Percentiles rank a stretch among this genome's conserved stretches.
Conservation (phyloP, 2,113 vertebrate species). For the Eublepharis macularius region DNA sequence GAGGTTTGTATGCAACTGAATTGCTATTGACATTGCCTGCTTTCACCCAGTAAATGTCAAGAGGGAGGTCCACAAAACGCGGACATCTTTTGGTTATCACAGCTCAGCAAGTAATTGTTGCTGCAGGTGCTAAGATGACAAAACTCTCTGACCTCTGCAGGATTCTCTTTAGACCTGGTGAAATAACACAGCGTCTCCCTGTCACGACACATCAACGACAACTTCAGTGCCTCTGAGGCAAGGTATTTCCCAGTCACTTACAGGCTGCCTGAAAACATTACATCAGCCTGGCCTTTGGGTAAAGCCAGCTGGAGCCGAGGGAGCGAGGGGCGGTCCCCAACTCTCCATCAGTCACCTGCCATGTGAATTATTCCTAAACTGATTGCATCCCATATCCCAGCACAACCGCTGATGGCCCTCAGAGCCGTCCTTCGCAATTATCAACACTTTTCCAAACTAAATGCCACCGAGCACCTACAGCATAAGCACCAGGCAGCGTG, state of each 20-base stretch:
- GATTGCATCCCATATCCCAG: not conserved
- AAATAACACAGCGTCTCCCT: not conserved
- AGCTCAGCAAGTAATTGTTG: not conserved
- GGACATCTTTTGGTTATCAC: not conserved
- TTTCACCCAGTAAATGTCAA: not conserved
- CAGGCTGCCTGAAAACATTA: slow-evolving; percentile 12
- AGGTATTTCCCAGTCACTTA: not conserved
- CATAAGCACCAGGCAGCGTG: not conserved
- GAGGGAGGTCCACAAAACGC: not conserved
- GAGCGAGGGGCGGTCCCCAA: not conserved
- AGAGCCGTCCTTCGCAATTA: not conserved
- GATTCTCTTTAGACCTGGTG: not conserved
- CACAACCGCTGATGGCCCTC: not conserved
- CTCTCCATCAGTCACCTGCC: not conserved
- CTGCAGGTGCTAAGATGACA: not conserved
- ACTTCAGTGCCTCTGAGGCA: not conserved
- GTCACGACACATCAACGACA: not conserved
- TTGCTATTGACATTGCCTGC: not conserved
- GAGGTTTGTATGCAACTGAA: not conserved
- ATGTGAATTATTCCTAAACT: not conserved
- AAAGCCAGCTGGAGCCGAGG: not conserved
- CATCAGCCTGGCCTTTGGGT: not conserved
- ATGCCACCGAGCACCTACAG: not conserved
- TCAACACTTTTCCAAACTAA: not conserved
- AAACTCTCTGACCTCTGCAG: not conserved